Conservation (phyloP, 2,113 vertebrate genomes). For the Microcebus murinus region DNA sequence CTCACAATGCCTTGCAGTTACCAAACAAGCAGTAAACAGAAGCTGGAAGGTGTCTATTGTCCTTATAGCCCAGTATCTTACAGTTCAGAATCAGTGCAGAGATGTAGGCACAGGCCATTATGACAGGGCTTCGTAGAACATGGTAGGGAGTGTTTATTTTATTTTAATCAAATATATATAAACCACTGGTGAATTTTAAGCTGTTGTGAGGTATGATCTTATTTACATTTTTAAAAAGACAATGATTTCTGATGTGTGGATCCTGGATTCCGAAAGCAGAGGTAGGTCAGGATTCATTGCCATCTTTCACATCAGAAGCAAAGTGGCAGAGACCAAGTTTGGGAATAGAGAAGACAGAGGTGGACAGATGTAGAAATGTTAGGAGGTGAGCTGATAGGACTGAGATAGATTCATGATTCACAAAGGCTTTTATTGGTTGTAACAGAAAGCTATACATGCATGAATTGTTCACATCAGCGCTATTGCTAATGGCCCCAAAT, state of each 20-base stretch:
- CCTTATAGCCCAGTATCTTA: no score
- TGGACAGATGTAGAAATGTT: background rate
- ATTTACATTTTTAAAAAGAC: background rate
- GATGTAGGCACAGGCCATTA: background rate
- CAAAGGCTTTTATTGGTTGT: background rate
- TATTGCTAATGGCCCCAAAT: background rate
- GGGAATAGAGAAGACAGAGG: background rate
- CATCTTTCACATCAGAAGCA: background rate
- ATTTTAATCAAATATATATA: background rate
- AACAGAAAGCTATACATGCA: background rate
- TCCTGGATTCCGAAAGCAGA: background rate
- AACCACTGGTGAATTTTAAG: background rate
- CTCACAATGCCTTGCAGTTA: no score
- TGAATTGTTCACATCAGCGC: background rate
- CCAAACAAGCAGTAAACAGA: no score
- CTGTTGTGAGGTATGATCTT: background rate
- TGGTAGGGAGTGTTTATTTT: background rate
- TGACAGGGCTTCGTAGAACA: background rate
- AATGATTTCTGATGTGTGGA: background rate
- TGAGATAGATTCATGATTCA: conserved; percentile 3
- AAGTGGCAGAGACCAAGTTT: background rate
- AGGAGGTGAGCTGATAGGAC: background rate
- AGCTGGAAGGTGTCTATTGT: no score
- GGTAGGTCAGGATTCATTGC: background rate
- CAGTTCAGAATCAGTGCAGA: background rate